Percentiles rank a stretch among this genome's conserved stretches.
Conservation (phyloP, 37 sponge, comb jelly and placozoan genomes). For the Hormiphora californensis region DNA sequence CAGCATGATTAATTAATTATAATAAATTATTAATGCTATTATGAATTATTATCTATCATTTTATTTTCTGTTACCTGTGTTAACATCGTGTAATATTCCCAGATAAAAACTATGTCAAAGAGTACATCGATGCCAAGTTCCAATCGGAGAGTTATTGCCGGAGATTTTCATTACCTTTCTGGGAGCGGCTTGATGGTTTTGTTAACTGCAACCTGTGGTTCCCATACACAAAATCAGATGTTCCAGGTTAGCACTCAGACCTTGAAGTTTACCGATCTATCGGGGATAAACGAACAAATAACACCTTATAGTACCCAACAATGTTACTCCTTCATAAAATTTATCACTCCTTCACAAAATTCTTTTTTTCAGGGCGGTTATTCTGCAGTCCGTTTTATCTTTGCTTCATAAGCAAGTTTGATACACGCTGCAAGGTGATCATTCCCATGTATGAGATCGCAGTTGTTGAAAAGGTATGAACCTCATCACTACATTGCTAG, state of each 20-base stretch:
- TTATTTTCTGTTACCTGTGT: no score
- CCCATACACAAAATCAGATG: conserved; percentile 63
- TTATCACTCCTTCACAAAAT: neutral
- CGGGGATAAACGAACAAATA: no score
- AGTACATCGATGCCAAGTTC: conserved; percentile 39
- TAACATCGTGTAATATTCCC: neutral
- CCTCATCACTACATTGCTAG: neutral
- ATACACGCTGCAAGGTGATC: conserved; percentile 61
- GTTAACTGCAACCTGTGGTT: conserved; percentile 73
- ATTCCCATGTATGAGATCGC: conserved; percentile 76
- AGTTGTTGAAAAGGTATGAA: conserved; percentile 59
- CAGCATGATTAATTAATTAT: neutral
- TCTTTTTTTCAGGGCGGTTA: conserved; percentile 60
- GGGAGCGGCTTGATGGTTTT: conserved; percentile 70
- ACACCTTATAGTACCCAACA: neutral
- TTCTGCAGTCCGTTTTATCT: conserved; percentile 72
- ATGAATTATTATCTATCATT: neutral
- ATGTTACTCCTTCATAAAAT: neutral
- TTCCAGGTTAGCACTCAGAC: conserved; percentile 14
- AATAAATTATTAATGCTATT: neutral
- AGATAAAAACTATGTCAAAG: conserved; percentile 48
- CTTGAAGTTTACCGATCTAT: neutral
- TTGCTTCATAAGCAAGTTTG: conserved; percentile 76
- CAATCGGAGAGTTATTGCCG: conserved; percentile 27
- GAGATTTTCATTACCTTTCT: conserved; percentile 65